Percentiles rank a stretch among this genome's conserved stretches.
Evolutionary conservation across 2,888 invertebrate species (phyloP).

Genomic region (Portevinia maculata): DNA sequence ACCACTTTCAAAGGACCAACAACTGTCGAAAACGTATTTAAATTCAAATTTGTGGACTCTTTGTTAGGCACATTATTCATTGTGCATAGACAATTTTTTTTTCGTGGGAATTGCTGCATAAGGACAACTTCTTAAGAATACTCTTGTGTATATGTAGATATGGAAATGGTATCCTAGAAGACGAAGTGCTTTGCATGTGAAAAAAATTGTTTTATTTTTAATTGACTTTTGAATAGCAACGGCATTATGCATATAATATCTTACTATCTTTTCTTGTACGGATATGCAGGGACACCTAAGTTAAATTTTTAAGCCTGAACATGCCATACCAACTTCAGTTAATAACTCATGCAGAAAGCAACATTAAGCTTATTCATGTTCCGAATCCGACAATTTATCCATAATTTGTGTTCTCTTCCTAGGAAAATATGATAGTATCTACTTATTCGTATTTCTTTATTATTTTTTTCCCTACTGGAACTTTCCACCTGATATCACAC

Average conservation of each 20-base stretch:
- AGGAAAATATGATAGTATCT: conserved; percentile 38
- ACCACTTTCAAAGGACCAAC: conserved; percentile 9
- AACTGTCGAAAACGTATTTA: conserved; percentile 56
- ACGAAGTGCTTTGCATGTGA: neutral
- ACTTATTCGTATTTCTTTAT: neutral
- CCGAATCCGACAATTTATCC: conserved; percentile 48
- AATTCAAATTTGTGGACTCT: conserved; percentile 55
- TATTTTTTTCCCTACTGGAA: conserved; percentile 22
- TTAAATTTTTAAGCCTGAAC: too few relatives aligned
- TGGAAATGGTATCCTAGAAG: neutral
- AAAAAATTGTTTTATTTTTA: too few relatives aligned
- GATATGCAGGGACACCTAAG: too few relatives aligned
- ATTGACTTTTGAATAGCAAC: too few relatives aligned
- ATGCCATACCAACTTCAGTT: conserved; percentile 29
- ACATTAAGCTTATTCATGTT: conserved; percentile 33
- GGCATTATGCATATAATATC: neutral
- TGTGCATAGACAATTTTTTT: conserved; percentile 11
- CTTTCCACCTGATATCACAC: conserved; percentile 68
- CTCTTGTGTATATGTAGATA: neutral
- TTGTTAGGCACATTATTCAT: conserved; percentile 45
- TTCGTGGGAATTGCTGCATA: neutral
- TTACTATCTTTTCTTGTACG: too few relatives aligned
- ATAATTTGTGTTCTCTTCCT: conserved; percentile 56
- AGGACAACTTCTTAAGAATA: neutral
- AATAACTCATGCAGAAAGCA: conserved; percentile 48